Evolutionary conservation across 2,888 invertebrate genomes (phyloP).

Genomic region (Limenitis camilla): DNA sequence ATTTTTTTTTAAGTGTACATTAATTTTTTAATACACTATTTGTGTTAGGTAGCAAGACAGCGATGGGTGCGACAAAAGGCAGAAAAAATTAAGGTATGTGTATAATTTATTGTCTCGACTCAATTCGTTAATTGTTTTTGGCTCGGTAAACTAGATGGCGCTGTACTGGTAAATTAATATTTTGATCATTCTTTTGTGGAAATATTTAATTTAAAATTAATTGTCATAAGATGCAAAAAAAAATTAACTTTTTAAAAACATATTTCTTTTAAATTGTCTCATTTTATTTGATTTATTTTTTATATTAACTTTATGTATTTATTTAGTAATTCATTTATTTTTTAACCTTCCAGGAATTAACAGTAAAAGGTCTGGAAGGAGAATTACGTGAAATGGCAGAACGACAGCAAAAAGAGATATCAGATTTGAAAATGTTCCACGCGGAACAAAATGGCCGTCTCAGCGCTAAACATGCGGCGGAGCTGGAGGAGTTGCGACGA

Average conservation of each 20-base stretch:
- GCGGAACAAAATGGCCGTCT: constrained; percentile 54
- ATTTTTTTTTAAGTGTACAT: neutral
- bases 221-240: too few relatives aligned
- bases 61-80: constrained; percentile 89
- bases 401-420: constrained; percentile 78
- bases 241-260: too few relatives aligned
- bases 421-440: constrained; percentile 64
- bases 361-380: constrained; percentile 90
- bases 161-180: too few relatives aligned
- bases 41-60: constrained; percentile 70
- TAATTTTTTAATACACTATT: neutral
- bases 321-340: neutral
- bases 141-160: too few relatives aligned
- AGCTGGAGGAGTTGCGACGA: constrained; percentile 72
- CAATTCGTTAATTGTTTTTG: neutral
- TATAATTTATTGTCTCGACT: neutral
- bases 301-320: too few relatives aligned
- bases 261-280: too few relatives aligned
- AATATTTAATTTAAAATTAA: too few relatives aligned
- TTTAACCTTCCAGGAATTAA: constrained; percentile 76
- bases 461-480: constrained; percentile 58
- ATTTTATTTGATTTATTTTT: too few relatives aligned
- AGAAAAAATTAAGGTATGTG: constrained; percentile 84
- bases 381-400: constrained; percentile 87
- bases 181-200: too few relatives aligned